Base-by-base conservation (phyloP, 1,140 invertebrate species). In the Magallana ariakensis region DNA sequence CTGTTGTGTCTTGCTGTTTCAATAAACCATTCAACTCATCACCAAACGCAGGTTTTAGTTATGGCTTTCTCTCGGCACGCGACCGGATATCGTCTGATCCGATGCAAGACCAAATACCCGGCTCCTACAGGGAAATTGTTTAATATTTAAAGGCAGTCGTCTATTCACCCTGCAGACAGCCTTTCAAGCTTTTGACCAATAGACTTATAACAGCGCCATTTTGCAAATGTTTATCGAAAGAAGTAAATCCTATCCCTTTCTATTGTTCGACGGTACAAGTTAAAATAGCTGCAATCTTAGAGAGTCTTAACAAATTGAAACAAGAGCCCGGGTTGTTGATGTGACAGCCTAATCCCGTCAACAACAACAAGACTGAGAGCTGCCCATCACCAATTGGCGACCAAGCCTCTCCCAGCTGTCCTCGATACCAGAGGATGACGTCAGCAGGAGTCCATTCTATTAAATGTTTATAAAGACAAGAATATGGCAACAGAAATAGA, bases 401-500 rank as follows among this genome's bases (percentile, higher is more conserved):
- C 58, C 6, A 19, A 75, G 66, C 66, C 66, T 26, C 33, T 75
- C 66, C 66, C 22, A 75, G 13, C 66, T 75, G 33, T 19, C 33
- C 22, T 19, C 66, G 6, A 33, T 75, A 75, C 19, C 16, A 66
- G 62, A 66, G 9, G 13, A 75, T 75, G 66, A 75, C 66, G 66
- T 75, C 66, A 75, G 33, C 33, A 70, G 66, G 13, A 75, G 9
- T 26, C 66, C 19, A 75, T 75, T 75, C 22, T 22, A 75, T 75
- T 13, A 75, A 75, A 26, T 26, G 66, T 75, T 26, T 75, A 75
- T 22, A 70, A 46, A 75, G 66, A 75, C 66, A 75, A 75, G 22
- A 75, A 75, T 75, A 75, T 22, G 66, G 66, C 22, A 4, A 75
- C 66, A 75, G 66, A 75, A 75, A 75, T 75, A 75, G 66, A 26